Conservation (phyloP, 1,140 invertebrate species). For the Drosophila simulans region DNA sequence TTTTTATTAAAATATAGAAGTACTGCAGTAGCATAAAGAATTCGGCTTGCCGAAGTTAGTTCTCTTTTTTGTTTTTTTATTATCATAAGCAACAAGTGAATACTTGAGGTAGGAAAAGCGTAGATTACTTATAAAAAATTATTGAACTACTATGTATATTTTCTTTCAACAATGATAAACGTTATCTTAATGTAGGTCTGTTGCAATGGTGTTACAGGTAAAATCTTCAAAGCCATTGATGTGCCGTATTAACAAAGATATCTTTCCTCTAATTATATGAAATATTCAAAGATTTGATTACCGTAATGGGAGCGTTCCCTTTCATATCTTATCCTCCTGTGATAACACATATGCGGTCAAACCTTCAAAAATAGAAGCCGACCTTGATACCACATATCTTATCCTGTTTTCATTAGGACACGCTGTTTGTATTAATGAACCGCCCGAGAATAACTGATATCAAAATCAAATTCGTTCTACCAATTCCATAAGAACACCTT, state of each 20-base stretch:
- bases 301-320: no score
- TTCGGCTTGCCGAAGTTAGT: no score
- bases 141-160: no score
- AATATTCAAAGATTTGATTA: background rate
- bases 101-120: no score
- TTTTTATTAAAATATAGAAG: no score
- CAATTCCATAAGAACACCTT: constrained; percentile 25
- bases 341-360: constrained; percentile 7
- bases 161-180: no score
- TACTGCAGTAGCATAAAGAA: no score
- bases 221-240: background rate
- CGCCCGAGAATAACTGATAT: constrained; percentile 26
- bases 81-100: no score
- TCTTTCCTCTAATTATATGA: constrained; percentile 13
- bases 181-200: no score
- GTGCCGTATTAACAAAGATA: background rate
- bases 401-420: constrained; percentile 24
- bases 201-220: background rate
- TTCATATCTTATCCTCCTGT: constrained; percentile 1
- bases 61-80: no score
- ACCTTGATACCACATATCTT: constrained; percentile 10
- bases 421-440: background rate
- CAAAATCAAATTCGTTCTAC: constrained; percentile 28
- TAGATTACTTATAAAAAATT: no score
- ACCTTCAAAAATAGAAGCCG: constrained; percentile 1